Evolutionary conservation across 2,113 vertebrate genomes (phyloP), one percentile per base, ranked within the genome.

Genomic region (Uropsilus gracilis): DNA sequence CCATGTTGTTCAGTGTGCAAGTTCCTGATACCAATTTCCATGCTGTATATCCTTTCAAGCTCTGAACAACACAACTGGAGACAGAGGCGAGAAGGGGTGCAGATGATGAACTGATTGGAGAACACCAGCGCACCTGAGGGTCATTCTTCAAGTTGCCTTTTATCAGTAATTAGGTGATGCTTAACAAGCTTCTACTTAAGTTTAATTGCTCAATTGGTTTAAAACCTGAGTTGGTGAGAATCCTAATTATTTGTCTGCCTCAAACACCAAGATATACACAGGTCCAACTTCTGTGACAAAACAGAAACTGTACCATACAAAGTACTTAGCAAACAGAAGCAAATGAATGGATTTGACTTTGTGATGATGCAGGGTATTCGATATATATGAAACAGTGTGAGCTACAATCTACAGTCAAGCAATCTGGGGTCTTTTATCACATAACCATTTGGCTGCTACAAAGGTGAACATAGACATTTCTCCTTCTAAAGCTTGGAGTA

Each of bases 131-230:
- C 22, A 10, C 3, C 1, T 10, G 5, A 46, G 8, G 39, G 32
- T 63, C 73, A 72, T 59, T 26, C 20, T 48, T 88, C 17, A 77
- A 53, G 5, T 0, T 89, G 8, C 12, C 42, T 86, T 39, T 89
- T 32, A 42, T 44, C n/a, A 59, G 63, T 92, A 94, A 83, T 8
- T 22, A 20, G 4, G 34, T 63, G 32, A 46, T 69, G 90, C 32
- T 46, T 85, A 73, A 34, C 78, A 34, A 86, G 50, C 32, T 75
- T 73, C 44, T 3, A 11, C 5, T 53, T 50, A 77, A 63, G 26
- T 90, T 68, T 89, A 68, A 91, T 66, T 90, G 59, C 46, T 86
- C 48, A 83, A 24, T n/a, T 71, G 53, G 4, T 78, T 61, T 88
- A 57, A 95, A 85, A n/a, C 18, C 18, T 1, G 30, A 34, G 11